These are phyloP conservation scores for Drosophila mayaguana DNA, from an alignment of 2,888 invertebrate species.

Conservation along the genomic window DNA sequence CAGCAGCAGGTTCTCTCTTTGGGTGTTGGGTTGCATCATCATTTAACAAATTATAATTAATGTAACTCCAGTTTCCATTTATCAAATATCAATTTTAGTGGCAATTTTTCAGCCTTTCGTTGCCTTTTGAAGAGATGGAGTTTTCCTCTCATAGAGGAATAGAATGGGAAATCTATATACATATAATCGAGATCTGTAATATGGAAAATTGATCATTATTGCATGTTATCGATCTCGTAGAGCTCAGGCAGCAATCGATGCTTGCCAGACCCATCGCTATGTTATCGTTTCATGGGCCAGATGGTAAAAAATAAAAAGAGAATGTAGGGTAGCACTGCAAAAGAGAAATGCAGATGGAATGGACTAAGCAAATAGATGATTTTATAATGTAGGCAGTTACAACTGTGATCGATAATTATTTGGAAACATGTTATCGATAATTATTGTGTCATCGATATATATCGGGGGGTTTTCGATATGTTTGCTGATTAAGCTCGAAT, in stretches of 20 bases:
- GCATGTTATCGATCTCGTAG: background rate
- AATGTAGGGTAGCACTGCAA: background rate
- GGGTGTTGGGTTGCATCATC: constrained; percentile 18
- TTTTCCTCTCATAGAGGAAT: background rate
- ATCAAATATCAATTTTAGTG: constrained; percentile 20
- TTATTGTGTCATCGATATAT: background rate
- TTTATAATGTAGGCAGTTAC: too few relatives aligned
- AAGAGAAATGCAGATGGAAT: too few relatives aligned
- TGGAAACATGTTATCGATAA: background rate
- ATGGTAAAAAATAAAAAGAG: background rate
- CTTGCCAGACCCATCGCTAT: background rate
- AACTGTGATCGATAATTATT: too few relatives aligned
- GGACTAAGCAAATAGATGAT: too few relatives aligned
- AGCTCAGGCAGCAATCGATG: background rate
- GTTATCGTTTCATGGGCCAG: background rate
- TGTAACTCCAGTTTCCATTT: constrained; percentile 12
- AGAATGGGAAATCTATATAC: background rate
- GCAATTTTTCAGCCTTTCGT: constrained; percentile 1
- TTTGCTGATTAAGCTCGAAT: too few relatives aligned
- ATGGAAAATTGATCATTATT: background rate
- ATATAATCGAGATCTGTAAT: background rate
- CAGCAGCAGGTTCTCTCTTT: constrained; percentile 18
- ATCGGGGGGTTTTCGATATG: too few relatives aligned
- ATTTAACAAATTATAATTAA: constrained; percentile 1
- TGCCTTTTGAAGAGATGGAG: background rate